These are phyloP conservation scores for Crocodylus rhombifer DNA, from an alignment of 2,797 vertebrate species.

Conservation along the genomic window DNA sequence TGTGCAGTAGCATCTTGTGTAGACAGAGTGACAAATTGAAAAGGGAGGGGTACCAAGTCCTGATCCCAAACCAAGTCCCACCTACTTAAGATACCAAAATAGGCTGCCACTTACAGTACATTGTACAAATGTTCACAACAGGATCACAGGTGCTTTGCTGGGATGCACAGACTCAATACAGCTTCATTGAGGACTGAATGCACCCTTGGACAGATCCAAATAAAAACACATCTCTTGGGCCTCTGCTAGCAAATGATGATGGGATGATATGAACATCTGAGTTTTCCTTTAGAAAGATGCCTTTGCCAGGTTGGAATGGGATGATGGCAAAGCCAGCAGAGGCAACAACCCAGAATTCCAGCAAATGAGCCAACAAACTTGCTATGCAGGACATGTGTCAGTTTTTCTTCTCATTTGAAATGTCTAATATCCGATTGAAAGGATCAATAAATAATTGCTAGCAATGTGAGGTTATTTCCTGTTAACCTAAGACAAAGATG, in stretches of 20 bases:
- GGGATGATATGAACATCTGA: neutral
- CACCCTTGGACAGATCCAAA: neutral
- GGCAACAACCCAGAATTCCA: rapidly evolving
- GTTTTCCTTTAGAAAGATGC: neutral
- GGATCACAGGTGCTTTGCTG: neutral
- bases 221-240: neutral
- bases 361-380: neutral
- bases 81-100: neutral
- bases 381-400: neutral
- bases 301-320: neutral
- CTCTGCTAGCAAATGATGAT: neutral
- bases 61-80: neutral
- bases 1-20: no score
- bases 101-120: neutral
- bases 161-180: neutral
- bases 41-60: neutral
- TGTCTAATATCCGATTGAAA: neutral
- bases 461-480: neutral
- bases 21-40: neutral
- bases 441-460: neutral
- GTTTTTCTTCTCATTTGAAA: neutral
- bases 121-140: neutral
- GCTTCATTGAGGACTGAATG: neutral
- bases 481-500: neutral
- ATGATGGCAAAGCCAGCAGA: rapidly evolving